Evolutionary conservation across 2,888 invertebrate genomes (phyloP).

Genomic region (Acleris holmiana): DNA sequence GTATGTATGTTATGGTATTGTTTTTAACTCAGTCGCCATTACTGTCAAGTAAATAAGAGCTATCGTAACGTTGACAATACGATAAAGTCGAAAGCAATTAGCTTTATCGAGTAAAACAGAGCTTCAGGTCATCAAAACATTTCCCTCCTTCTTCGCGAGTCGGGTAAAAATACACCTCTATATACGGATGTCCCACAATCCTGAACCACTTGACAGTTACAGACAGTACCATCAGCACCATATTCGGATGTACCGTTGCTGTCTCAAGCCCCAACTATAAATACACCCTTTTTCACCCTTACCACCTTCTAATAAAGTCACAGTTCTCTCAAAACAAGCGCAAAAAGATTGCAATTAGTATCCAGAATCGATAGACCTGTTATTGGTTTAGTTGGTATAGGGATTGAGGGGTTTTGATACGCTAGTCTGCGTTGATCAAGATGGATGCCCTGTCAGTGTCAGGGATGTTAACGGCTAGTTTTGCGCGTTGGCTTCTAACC

Average conservation of each 20-base stretch:
- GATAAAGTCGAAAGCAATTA: too few species aligned
- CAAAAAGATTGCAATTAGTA: background rate
- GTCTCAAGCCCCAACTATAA: slow-evolving; percentile 24
- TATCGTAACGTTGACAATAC: too few species aligned
- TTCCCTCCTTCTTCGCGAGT: too few species aligned
- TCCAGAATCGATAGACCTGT: slow-evolving; percentile 8
- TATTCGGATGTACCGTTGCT: slow-evolving; percentile 41
- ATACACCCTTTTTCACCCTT: slow-evolving; percentile 20
- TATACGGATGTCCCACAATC: slow-evolving; percentile 15
- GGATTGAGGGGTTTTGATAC: slow-evolving; percentile 2
- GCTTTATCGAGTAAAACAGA: too few species aligned
- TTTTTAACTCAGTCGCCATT: too few species aligned
- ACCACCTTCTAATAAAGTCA: background rate
- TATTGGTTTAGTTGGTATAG: background rate
- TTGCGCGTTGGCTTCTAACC: background rate
- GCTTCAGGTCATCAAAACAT: too few species aligned
- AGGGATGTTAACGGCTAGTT: background rate
- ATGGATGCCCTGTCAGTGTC: slow-evolving; percentile 8
- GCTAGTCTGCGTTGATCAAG: slow-evolving; percentile 2
- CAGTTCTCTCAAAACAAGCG: background rate
- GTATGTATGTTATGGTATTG: too few species aligned
- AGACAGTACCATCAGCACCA: slow-evolving; percentile 34
- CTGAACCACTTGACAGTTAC: slow-evolving; percentile 5
- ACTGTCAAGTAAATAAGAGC: too few species aligned
- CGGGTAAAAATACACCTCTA: slow-evolving; percentile 6